These are phyloP conservation scores for Epiblema foenella DNA, from an alignment of 2,888 invertebrate genomes.

Conservation along the genomic window DNA sequence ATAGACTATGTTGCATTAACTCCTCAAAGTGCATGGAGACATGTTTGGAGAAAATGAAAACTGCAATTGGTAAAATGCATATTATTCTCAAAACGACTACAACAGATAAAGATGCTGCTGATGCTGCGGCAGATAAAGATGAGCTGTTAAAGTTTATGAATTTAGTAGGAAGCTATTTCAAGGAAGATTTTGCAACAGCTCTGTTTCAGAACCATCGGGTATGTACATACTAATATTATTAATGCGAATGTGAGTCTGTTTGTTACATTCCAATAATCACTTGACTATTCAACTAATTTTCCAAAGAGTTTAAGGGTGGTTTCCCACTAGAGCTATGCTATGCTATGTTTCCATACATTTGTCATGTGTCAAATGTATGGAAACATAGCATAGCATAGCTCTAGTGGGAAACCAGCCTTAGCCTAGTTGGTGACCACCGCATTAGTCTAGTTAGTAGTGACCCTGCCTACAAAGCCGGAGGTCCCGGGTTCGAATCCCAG, in stretches of 20 bases:
- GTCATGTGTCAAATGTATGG: too few species aligned
- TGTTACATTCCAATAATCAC: conserved; percentile 8
- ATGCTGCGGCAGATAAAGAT: neutral
- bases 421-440: too few species aligned
- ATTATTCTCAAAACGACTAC: neutral
- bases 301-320: neutral
- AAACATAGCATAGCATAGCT: too few species aligned
- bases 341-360: too few species aligned
- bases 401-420: too few species aligned
- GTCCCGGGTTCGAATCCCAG: too few species aligned
- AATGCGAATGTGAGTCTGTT: neutral
- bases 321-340: too few species aligned
- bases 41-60: conserved; percentile 1
- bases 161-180: neutral
- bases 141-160: neutral
- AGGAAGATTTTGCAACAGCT: neutral
- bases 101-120: too few species aligned
- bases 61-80: neutral
- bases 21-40: conserved; percentile 1
- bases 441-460: too few species aligned
- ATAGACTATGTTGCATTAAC: conserved; percentile 4
- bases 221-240: conserved; percentile 7
- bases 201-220: conserved; percentile 4
- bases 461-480: too few species aligned
- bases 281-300: neutral